phyloP scores from a whole-genome alignment of 2,888 invertebrate genomes.

The Nomada lathburiana region DNA sequence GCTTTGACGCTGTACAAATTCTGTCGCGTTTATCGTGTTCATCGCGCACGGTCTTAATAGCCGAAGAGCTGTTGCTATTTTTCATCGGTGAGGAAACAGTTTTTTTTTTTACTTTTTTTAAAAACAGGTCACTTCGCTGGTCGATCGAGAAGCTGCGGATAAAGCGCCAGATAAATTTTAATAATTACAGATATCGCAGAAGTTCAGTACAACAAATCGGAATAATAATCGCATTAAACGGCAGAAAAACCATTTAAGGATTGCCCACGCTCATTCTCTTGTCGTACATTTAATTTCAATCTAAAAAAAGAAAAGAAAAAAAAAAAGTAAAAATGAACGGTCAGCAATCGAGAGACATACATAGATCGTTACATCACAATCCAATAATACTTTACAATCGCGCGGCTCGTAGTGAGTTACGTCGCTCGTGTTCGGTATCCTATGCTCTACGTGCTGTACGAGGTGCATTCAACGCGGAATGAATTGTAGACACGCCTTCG shows the following conservation, averaged over 20 bases:
- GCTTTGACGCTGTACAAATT: slow-evolving; percentile 17
- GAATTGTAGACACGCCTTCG: slow-evolving; percentile 49
- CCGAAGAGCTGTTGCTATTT: too few species aligned
- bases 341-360: background rate
- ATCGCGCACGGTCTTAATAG: background rate
- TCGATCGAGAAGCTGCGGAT: too few species aligned
- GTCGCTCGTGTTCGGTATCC: slow-evolving; percentile 21
- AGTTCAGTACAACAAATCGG: too few species aligned
- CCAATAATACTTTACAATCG: slow-evolving; percentile 19
- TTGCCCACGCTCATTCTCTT: too few species aligned
- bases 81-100: background rate
- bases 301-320: background rate
- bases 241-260: background rate
- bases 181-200: too few species aligned
- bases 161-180: too few species aligned
- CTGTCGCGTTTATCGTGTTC: background rate
- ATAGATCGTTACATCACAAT: slow-evolving; percentile 8
- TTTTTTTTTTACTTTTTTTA: too few species aligned
- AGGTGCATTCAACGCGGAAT: slow-evolving; percentile 38
- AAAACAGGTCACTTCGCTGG: too few species aligned
- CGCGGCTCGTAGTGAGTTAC: slow-evolving; percentile 13
- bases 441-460: slow-evolving; percentile 25
- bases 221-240: background rate
- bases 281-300: background rate
- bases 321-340: background rate